Base-by-base conservation (phyloP, 2,888 invertebrate genomes). In the Troglohyphantes excavatus region DNA sequence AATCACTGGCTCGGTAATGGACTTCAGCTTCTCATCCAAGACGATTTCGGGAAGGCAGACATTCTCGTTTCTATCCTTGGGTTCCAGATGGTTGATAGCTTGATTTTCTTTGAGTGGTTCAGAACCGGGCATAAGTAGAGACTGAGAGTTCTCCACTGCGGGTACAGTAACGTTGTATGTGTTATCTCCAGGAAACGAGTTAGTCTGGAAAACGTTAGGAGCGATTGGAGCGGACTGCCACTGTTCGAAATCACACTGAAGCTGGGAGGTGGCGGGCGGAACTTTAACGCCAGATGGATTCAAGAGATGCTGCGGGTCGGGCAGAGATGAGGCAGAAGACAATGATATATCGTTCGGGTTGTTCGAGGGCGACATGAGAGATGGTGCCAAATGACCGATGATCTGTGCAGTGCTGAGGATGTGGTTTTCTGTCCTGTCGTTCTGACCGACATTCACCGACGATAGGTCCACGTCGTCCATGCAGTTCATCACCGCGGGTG, bases 361-460 rank as follows among this genome's bases (percentile, higher is more conserved):
- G 73, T 75, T 76, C 26, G 81, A 46, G 5, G 68, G 63, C n/a
- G 86, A 82, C n/a, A 76, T 82, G 65, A 90, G 88, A 17, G 75
- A 76, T 63, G 81, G 75, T 78, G 84, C 39, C 65, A 91, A 43
- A 67, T 79, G 78, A 11, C 81, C 43, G 23, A 90, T 88, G 53
- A 85, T 72, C 61, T 91, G 90, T 61, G 68, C 81, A 27, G 78
- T 26, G 33, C 91, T 91, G 67, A 88, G 70, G 6, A 92, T 82
- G 27, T 91, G 91, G 59, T 91, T 90, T 81, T 91, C 91, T 79
- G 91, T 86, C 91, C 86, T 91, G 26, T 90, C 81, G 53, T 33
- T 84, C 67, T 59, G 68, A 63, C 83, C 72, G 53, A 84, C 61
- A 70, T 67, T 83, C 2, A 86, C 70, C 46, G 89, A 46, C 67